Base-by-base conservation (phyloP, 1,140 invertebrate genomes). In the Hycleus cichorii region DNA sequence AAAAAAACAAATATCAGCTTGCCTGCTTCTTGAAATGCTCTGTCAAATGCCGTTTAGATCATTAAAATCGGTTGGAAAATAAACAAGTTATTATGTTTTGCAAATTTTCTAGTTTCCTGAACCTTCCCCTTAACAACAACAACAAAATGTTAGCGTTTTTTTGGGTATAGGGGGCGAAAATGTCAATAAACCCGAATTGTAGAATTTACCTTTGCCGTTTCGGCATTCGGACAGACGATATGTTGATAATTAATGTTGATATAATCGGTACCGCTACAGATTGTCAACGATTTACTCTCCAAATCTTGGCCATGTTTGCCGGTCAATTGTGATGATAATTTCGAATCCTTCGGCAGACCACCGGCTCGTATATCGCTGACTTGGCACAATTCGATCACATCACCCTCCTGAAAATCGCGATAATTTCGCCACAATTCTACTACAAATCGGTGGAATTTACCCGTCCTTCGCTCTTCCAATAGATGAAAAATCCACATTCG, bases 221-320 rank as follows among this genome's bases (percentile, higher is more conserved):
- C 89, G 24, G 87, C 82, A 79, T 95, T 90, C 24, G 91, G 87
- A 73, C 93, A 97, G 39, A 99, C 89, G 64, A 99, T 87, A 77
- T 97, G 94, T 65, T 95, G 94, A 75, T 97, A 97, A 78, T 93
- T 97, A 73, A 99, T 95, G 76, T 97, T 98, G 67, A 99, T 98
- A 74, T 99, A 93, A 79, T 99, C 97, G 12, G 92, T 91, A n/a
- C 96, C 96, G 72, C 93, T 95, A 75, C 96, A 98, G 64, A 99
- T 93, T 47, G 95, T 97, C n/a, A 99, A 76, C 45, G 94, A 97
- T 72, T 94, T 90, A 47, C 96, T 92, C 69, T 99, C 96, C 42
- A 98, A 72, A 61, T 84, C 87, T n/a, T 49, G 62, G 40, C 87
- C 88, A 70, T 92, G 85, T 74, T 91, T 93, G 61, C 79, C 83